Conservation (phyloP, 2,888 invertebrate genomes). For the Timandra comae region DNA sequence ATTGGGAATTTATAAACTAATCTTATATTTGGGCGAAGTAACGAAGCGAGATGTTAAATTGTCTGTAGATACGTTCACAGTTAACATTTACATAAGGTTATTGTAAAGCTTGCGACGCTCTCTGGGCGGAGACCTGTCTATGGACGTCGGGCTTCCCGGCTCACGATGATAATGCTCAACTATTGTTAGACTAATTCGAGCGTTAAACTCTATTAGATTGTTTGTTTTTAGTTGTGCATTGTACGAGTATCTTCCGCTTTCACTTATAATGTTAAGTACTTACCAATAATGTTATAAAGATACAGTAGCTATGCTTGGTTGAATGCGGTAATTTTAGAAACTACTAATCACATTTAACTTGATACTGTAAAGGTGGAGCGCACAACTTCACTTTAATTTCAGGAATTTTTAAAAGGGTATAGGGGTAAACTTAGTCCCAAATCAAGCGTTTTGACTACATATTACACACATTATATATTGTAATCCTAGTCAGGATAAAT, state of each 20-base stretch:
- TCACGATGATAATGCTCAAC: conserved; percentile 45
- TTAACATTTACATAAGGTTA: conserved; percentile 39
- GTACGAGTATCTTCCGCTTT: no score
- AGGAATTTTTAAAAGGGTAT: no score
- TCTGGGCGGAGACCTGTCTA: conserved; percentile 47
- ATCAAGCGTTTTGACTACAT: not conserved
- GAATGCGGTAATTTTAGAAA: no score
- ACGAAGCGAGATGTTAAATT: conserved; percentile 18
- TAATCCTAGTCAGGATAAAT: no score
- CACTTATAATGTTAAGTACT: no score
- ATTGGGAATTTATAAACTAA: conserved; percentile 5
- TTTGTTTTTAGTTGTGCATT: conserved; percentile 54
- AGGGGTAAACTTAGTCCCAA: no score
- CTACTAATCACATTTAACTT: no score
- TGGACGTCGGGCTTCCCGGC: conserved; percentile 27
- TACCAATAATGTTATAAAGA: no score
- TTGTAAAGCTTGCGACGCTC: conserved; percentile 28
- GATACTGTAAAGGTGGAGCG: no score
- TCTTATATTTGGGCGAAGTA: conserved; percentile 4
- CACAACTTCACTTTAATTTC: no score
- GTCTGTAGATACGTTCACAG: conserved; percentile 26
- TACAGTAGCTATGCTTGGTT: no score
- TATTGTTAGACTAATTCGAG: conserved; percentile 51
- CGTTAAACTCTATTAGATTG: conserved; percentile 43
- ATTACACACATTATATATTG: no score